Conservation (phyloP, 2,888 invertebrate genomes). For the Dolomedes plantarius region DNA sequence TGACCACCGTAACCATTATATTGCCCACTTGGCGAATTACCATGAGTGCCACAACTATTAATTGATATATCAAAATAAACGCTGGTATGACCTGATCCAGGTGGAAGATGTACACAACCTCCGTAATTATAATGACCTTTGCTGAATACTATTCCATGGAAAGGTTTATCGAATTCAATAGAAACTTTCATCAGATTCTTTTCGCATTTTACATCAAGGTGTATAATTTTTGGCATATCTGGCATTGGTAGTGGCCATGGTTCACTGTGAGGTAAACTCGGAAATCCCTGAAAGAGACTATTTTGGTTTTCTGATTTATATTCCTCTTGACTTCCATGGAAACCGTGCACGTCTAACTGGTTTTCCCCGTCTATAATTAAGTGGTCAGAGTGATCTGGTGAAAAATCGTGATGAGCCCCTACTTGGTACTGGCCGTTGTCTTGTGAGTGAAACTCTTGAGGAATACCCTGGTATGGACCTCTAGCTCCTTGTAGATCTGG, state of each 20-base stretch:
- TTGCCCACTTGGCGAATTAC: conserved; percentile 92
- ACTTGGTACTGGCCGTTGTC: conserved; percentile 35
- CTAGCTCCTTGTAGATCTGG: conserved; percentile 26
- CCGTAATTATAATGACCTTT: conserved; percentile 93
- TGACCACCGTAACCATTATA: conserved; percentile 91
- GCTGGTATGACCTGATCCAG: conserved; percentile 88
- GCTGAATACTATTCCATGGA: conserved; percentile 96
- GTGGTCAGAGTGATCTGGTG: conserved; percentile 28
- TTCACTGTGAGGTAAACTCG: conserved; percentile 80
- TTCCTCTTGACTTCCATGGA: conserved; percentile 41
- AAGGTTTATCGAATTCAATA: conserved; percentile 94
- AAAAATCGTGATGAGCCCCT: conserved; percentile 34
- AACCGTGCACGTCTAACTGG: conserved; percentile 41
- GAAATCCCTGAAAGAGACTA: conserved; percentile 71
- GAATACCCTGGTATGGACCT: conserved; percentile 16
- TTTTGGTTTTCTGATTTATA: conserved; percentile 66
- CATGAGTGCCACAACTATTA: conserved; percentile 93
- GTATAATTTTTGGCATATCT: conserved; percentile 95
- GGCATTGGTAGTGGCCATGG: conserved; percentile 90
- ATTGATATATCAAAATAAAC: conserved; percentile 94
- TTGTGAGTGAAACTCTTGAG: conserved; percentile 32
- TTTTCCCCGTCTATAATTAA: conserved; percentile 29
- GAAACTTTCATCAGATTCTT: conserved; percentile 95
- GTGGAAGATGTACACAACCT: conserved; percentile 92
- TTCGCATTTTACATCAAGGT: conserved; percentile 94